Evolutionary conservation across 2,888 invertebrate species (phyloP), one percentile per base, ranked within the genome.

Genomic region (Plutella xylostella): DNA sequence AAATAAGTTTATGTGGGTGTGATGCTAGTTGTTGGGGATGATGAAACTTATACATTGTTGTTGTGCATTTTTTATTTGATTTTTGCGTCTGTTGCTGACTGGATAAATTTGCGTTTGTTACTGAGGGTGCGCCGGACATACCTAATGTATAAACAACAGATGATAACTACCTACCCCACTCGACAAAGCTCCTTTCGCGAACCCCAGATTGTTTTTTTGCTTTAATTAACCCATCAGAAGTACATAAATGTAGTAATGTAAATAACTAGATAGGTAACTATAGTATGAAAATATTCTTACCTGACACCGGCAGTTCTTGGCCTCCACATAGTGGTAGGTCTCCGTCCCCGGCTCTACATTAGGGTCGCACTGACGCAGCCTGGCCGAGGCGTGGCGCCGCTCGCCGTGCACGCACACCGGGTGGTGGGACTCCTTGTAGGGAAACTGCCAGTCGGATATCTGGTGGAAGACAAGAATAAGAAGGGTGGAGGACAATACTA

Each of bases 401-500:
- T 88, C 88, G 1, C 89, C 90, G 66, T 94, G 94, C 35, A 91
- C 89, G 71, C 95, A 96, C 1, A 95, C 94, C 0, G 93, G 93
- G 67, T 96, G 95, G 57, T 89, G 88, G 0, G 93, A 92, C 50
- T 90, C 88, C 67, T 94, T 95, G 74, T 90, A 95, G 0, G 95
- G 95, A 64, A 95, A 94, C 65, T 92, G 89, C 91, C 93, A 95
- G 73, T 95, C 94, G 0, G 93, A 90, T 53, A 91, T 90, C 92
- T 93, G 66, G 17, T 9, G 25, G 28, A 9, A 28, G 6, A 6
- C 28, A 9, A 28, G 3, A 6, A 28, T 28, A 4, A n/a, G n/a
- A n/a, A n/a, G n/a, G n/a, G n/a, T n/a, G n/a, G n/a, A n/a, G n/a
- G n/a, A n/a, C n/a, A n/a, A n/a, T n/a, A n/a, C n/a, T n/a, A n/a